phyloP scores from a whole-genome alignment of 1,140 invertebrate genomes.

The Capitella teleta region DNA sequence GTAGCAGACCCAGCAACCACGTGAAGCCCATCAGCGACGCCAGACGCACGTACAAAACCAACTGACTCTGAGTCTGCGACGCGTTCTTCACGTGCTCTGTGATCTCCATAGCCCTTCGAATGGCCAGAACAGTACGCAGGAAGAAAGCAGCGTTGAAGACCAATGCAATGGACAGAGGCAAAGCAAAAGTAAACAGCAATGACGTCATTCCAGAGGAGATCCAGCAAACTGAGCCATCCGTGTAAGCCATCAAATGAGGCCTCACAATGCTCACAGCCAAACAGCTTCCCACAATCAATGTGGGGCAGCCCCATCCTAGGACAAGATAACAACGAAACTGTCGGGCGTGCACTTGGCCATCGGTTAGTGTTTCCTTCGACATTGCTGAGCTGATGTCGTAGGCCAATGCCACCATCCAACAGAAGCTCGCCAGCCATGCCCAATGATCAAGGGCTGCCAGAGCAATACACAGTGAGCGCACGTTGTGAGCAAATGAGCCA shows the following conservation, averaged over 20 bases:
- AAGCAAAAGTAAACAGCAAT: constrained; percentile 35
- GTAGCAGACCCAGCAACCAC: constrained; percentile 40
- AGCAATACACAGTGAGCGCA: constrained; percentile 15
- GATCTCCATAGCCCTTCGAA: constrained; percentile 38
- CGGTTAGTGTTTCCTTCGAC: constrained; percentile 18
- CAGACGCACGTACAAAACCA: constrained; percentile 45
- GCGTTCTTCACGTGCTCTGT: constrained; percentile 18
- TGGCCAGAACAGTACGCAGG: constrained; percentile 42
- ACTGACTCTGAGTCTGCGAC: constrained; percentile 10
- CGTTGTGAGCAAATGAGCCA: constrained; percentile 16
- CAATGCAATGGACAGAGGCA: constrained; percentile 35
- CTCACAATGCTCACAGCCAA: constrained; percentile 37
- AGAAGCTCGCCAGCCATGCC: constrained; percentile 46
- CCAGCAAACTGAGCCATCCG: not conserved
- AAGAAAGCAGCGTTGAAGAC: constrained; percentile 35
- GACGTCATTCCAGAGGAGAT: constrained; percentile 15
- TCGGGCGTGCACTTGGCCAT: constrained; percentile 13
- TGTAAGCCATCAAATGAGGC: not conserved
- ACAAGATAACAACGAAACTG: constrained; percentile 45
- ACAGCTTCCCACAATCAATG: constrained; percentile 38
- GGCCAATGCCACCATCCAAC: constrained; percentile 50
- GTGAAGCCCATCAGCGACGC: constrained; percentile 42
- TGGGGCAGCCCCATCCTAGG: constrained; percentile 45
- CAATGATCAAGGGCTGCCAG: constrained; percentile 45
- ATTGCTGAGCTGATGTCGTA: constrained; percentile 54